Conservation (phyloP, 1,140 invertebrate species). For the Magallana gigas region DNA sequence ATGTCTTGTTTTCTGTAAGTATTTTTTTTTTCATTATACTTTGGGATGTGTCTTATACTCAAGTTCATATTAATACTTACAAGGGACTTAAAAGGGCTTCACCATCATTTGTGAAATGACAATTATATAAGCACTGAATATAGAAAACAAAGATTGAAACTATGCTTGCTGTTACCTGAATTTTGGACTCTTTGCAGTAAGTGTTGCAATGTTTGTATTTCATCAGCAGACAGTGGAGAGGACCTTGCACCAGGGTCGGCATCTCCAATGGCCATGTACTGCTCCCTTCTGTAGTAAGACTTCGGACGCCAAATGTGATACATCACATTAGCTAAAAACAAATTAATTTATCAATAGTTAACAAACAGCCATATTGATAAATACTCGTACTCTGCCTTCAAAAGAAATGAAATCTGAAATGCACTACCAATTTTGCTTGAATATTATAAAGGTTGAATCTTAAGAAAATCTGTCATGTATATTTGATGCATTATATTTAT, state of each 20-base stretch:
- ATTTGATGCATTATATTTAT: not conserved
- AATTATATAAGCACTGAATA: no score
- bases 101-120: no score
- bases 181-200: constrained; percentile 1
- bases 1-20: no score
- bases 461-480: not conserved
- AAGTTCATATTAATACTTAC: no score
- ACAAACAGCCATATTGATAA: no score
- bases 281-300: not conserved
- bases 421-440: not conserved
- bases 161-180: not conserved
- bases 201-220: not conserved
- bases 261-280: not conserved
- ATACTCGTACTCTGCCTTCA: no score
- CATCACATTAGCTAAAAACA: not conserved
- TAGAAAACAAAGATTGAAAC: no score
- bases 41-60: no score
- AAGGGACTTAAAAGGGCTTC: no score
- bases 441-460: not conserved
- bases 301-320: constrained; percentile 16
- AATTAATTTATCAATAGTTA: not conserved
- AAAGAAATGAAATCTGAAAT: not conserved
- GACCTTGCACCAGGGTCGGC: not conserved
- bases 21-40: no score
- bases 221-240: not conserved